A percentile compares a stretch with the other conserved stretches of the same genome.
These are phyloP conservation scores for Drosophila tanythrix DNA, from an alignment of 2,888 invertebrate species.

Conservation along the genomic window DNA sequence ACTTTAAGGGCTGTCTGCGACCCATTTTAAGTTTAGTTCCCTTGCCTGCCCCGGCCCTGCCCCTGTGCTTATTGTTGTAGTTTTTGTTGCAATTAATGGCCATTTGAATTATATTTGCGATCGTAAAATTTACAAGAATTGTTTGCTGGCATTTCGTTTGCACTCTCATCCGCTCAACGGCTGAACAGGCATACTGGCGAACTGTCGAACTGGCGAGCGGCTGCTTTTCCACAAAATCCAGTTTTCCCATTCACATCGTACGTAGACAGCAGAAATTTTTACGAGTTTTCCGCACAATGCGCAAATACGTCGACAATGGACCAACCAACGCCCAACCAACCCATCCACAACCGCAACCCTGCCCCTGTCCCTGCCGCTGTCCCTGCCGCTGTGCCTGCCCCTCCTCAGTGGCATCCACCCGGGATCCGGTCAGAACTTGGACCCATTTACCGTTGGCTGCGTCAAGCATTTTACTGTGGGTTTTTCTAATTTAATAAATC, in stretches of 20 bases:
- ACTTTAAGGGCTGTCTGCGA: conserved; percentile 72
- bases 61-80: conserved; percentile 30
- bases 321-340: conserved; percentile 49
- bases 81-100: conserved; percentile 81
- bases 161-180: conserved; percentile 14
- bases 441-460: conserved; percentile 42
- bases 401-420: conserved; percentile 5
- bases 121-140: conserved; percentile 83
- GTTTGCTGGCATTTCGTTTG: conserved; percentile 57
- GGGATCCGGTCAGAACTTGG: conserved; percentile 33
- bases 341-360: conserved; percentile 25
- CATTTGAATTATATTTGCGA: conserved; percentile 83
- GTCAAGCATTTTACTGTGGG: conserved; percentile 63
- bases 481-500: conserved; percentile 75
- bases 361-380: neutral
- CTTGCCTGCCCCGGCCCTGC: conserved; percentile 1
- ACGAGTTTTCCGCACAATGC: conserved; percentile 81
- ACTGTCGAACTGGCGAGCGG: neutral
- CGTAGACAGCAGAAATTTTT: conserved; percentile 75
- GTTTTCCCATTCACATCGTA: conserved; percentile 65
- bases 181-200: neutral
- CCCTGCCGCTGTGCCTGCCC: too few species aligned
- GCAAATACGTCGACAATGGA: conserved; percentile 76
- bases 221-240: conserved; percentile 35
- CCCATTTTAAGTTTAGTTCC: conserved; percentile 62